Evolutionary conservation across 2,113 vertebrate genomes (phyloP), one percentile per base, ranked within the genome.

Genomic region (Epinephelus moara): DNA sequence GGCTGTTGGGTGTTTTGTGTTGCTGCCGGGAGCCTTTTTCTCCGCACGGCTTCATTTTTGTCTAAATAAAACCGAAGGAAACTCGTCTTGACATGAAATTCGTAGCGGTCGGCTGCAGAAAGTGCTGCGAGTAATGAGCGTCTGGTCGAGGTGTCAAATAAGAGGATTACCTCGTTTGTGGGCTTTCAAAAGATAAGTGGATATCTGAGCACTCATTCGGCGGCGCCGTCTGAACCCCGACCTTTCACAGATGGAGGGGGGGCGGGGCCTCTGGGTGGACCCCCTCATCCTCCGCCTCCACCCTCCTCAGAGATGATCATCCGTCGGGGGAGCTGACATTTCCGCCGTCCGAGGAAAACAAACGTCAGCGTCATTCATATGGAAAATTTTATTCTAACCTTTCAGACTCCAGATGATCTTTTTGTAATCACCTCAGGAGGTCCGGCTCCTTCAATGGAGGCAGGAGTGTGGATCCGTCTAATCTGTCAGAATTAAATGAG

Each of bases 401-500:
- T 92, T 89, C 57, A 50, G 77, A 76, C 63, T 75, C 70, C 61
- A 86, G 90, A 93, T 94, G 81, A 89, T 92, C 90, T 80, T 61
- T 76, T 50, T 66, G 85, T 91, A 91, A 92, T 93, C 88, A 85
- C 78, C 72, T 84, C 75, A 52, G 84, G 89, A 85, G 85, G 86
- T 85, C 66, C 2, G 61, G 57, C 11, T 47, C 23, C 75, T 62
- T 82, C 79, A 57, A 76, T 53, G 25, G 70, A 74, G 73, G 63
- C 82, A 37, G 82, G 37, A 91, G 80, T 81, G 87, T 82, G 80
- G 89, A 90, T 88, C 83, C 75, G 75, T 94, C 89, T 91, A 88
- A 94, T 93, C 92, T 88, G 88, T 87, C 92, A 84, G 92, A 91
- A 89, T 92, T 75, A 89, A 93, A 95, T 83, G 83, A 91, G 93